Conservation (phyloP, 1,140 invertebrate genomes). For the Micrasema longulum region DNA sequence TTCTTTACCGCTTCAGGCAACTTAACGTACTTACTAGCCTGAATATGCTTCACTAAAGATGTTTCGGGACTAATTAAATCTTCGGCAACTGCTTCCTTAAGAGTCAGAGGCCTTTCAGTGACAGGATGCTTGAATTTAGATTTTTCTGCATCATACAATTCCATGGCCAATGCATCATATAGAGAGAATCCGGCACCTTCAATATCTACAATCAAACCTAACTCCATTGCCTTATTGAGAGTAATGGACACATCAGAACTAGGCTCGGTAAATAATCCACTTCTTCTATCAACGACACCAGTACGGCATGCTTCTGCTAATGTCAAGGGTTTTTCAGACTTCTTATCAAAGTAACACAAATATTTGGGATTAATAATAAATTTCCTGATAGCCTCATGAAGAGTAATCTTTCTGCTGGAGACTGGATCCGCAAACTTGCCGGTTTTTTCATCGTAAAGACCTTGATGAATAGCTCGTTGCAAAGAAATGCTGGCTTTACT, state of each 20-base stretch:
- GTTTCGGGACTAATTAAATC: slow-evolving; percentile 85
- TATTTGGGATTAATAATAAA: slow-evolving; percentile 83
- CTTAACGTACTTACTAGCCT: slow-evolving; percentile 77
- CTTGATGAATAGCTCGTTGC: slow-evolving; percentile 88
- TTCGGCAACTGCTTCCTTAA: slow-evolving; percentile 82
- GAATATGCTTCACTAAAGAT: slow-evolving; percentile 82
- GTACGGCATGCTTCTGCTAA: slow-evolving; percentile 83
- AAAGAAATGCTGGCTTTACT: slow-evolving; percentile 85
- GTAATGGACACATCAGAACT: slow-evolving; percentile 74
- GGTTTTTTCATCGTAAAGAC: slow-evolving; percentile 82
- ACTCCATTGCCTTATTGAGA: slow-evolving; percentile 78
- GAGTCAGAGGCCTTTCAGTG: slow-evolving; percentile 79
- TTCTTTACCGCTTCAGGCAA: slow-evolving; percentile 81
- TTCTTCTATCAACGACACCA: slow-evolving; percentile 85
- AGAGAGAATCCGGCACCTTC: slow-evolving; percentile 84
- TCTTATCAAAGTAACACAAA: slow-evolving; percentile 84
- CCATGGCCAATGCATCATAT: slow-evolving; percentile 85
- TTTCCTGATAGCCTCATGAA: slow-evolving; percentile 86
- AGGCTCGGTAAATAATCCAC: slow-evolving; percentile 82
- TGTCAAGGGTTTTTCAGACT: slow-evolving; percentile 75
- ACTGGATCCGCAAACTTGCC: slow-evolving; percentile 87
- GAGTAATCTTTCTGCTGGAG: slow-evolving; percentile 79
- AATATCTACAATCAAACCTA: slow-evolving; percentile 86
- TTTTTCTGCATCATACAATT: slow-evolving; percentile 80
- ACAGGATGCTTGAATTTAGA: slow-evolving; percentile 86